A percentile compares a stretch with the other conserved stretches of the same genome.
Conservation (phyloP, 2,797 vertebrate species). For the Adelosebastes latens region DNA sequence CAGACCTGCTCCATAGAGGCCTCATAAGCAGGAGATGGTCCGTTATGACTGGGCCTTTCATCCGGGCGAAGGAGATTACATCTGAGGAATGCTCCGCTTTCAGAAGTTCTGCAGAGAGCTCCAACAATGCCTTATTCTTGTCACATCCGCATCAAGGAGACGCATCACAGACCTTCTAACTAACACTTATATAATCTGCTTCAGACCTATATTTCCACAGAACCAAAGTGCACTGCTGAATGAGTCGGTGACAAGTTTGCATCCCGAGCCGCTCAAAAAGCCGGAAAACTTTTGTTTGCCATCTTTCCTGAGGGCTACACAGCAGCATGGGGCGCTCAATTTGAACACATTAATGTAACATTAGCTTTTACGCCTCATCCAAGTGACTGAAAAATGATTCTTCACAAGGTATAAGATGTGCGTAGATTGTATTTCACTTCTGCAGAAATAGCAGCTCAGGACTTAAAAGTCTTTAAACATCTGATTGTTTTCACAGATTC, state of each 20-base stretch:
- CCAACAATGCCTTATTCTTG: conserved; percentile 59
- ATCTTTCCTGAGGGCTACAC: conserved; percentile 30
- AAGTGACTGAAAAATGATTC: neutral
- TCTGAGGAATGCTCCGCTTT: conserved; percentile 74
- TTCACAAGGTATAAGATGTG: neutral
- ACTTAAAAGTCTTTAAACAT: neutral
- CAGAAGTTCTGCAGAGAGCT: conserved; percentile 71
- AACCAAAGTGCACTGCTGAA: conserved; percentile 13
- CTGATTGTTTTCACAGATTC: neutral
- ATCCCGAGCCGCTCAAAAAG: conserved; percentile 5
- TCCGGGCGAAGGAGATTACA: conserved; percentile 84
- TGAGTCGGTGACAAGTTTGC: conserved; percentile 32
- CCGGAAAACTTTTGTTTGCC: neutral
- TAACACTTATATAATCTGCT: conserved; percentile 61
- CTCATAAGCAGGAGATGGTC: conserved; percentile 79
- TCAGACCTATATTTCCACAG: conserved; percentile 42
- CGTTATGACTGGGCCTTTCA: conserved; percentile 79
- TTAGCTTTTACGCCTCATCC: neutral
- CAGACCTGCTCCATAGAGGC: conserved; percentile 72
- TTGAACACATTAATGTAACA: neutral
- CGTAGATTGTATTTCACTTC: neutral
- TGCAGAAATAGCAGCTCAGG: neutral
- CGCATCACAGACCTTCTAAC: conserved; percentile 54
- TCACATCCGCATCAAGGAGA: conserved; percentile 69
- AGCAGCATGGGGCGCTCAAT: neutral